These are phyloP conservation scores for Scolopax bukidnonensis DNA, from an alignment of 2,797 vertebrate species.

Conservation along the genomic window DNA sequence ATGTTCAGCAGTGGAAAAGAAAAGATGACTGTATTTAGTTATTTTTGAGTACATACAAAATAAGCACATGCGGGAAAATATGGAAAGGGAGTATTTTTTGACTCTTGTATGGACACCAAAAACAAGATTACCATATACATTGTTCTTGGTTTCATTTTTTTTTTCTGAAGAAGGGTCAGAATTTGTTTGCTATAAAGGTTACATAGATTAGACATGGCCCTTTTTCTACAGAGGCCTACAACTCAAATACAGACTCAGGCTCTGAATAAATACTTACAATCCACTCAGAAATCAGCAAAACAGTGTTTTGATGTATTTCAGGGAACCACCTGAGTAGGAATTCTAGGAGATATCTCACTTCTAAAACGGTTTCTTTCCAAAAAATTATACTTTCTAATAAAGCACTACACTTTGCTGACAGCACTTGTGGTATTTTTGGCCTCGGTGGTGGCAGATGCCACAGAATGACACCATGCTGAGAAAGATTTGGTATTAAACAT, in stretches of 20 bases:
- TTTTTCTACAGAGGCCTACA: neutral
- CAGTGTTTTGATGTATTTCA: neutral
- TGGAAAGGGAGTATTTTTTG: neutral
- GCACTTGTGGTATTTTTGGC: accelerated
- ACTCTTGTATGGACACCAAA: neutral
- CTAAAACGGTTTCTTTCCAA: neutral
- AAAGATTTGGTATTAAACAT: neutral
- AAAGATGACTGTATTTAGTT: neutral
- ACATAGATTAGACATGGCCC: neutral
- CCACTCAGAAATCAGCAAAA: neutral
- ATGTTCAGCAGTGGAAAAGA: slow-evolving; percentile 15
- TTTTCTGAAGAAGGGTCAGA: neutral
- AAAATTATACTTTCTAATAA: neutral
- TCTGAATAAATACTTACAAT: neutral
- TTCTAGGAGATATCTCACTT: neutral
- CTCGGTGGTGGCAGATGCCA: neutral
- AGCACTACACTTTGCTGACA: neutral
- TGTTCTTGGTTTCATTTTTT: neutral
- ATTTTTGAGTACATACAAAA: neutral
- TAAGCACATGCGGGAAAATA: neutral
- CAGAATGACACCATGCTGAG: neutral
- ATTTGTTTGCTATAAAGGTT: neutral
- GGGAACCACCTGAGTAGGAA: neutral
- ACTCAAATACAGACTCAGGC: neutral
- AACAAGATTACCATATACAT: neutral